A percentile compares a stretch with the other conserved stretches of the same genome.
Evolutionary conservation across 2,888 invertebrate genomes (phyloP).

Genomic region (Drosophila greeni): DNA sequence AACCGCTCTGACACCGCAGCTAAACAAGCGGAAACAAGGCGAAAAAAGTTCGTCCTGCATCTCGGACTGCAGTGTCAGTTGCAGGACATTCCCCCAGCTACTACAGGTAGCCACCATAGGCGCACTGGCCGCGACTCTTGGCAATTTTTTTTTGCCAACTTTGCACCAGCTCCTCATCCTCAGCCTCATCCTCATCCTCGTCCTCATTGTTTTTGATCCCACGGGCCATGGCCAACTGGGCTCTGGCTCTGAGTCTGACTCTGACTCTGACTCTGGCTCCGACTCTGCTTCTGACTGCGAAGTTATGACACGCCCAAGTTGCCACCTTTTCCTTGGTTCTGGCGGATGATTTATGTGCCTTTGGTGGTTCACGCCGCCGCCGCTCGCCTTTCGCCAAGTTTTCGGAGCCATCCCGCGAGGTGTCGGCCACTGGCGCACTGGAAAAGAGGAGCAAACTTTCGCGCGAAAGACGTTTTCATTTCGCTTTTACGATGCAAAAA

Average conservation of each 20-base stretch:
- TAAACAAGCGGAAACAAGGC: conserved; percentile 48
- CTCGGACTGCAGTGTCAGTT: conserved; percentile 57
- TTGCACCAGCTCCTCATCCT: conserved; percentile 41
- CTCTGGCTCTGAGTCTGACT: conserved; percentile 22
- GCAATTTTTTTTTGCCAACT: conserved; percentile 38
- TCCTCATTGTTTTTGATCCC: conserved; percentile 50
- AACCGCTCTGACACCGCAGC: conserved; percentile 69
- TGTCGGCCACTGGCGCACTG: conserved; percentile 13
- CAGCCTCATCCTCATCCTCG: conserved; percentile 27
- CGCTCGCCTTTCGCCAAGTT: conserved; percentile 46
- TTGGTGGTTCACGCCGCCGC: conserved; percentile 48
- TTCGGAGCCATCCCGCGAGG: conserved; percentile 20
- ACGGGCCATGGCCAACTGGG: conserved; percentile 49
- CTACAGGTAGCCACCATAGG: conserved; percentile 20
- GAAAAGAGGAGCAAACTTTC: conserved; percentile 40
- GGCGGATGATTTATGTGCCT: conserved; percentile 69
- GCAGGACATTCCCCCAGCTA: conserved; percentile 43
- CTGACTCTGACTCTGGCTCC: conserved; percentile 4
- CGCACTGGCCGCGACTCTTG: conserved; percentile 45
- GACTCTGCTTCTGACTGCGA: conserved; percentile 27
- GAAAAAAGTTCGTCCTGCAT: conserved; percentile 52
- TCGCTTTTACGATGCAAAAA: conserved; percentile 60
- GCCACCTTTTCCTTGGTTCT: conserved; percentile 56
- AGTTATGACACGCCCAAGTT: conserved; percentile 67
- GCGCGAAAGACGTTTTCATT: conserved; percentile 64